These are phyloP conservation scores for Malacosoma neustria DNA, from an alignment of 2,888 invertebrate species.

Conservation along the genomic window DNA sequence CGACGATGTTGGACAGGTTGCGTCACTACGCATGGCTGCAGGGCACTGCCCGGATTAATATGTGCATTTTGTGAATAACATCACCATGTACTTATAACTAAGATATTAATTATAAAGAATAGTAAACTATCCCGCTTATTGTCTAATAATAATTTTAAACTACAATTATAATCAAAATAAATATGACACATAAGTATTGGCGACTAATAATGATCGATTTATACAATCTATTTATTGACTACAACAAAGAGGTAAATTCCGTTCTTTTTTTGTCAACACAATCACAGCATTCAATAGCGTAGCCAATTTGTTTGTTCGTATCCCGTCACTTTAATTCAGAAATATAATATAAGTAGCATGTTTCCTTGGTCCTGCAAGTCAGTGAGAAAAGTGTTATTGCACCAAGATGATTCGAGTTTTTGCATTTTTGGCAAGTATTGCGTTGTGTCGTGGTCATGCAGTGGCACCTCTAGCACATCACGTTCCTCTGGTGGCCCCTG, in stretches of 20 bases:
- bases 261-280: constrained; percentile 33
- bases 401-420: constrained; percentile 34
- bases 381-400: constrained; percentile 26
- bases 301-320: constrained; percentile 38
- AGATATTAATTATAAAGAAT: no score
- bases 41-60: constrained; percentile 54
- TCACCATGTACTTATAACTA: no score
- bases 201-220: no score
- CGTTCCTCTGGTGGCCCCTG: constrained; percentile 26
- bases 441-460: constrained; percentile 37
- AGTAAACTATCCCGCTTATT: no score
- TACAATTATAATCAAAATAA: no score
- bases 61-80: no score
- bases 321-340: constrained; percentile 51
- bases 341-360: constrained; percentile 46
- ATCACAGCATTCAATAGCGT: constrained; percentile 42
- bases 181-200: no score
- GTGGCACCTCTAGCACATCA: constrained; percentile 34
- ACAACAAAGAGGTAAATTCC: constrained; percentile 30
- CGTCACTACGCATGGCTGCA: constrained; percentile 35
- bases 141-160: no score
- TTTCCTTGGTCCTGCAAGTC: constrained; percentile 18
- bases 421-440: constrained; percentile 32
- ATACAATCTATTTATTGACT: neutral
- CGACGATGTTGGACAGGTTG: constrained; percentile 37